These are phyloP conservation scores for Andrena bucephala DNA, from an alignment of 2,888 invertebrate species.

Conservation along the genomic window DNA sequence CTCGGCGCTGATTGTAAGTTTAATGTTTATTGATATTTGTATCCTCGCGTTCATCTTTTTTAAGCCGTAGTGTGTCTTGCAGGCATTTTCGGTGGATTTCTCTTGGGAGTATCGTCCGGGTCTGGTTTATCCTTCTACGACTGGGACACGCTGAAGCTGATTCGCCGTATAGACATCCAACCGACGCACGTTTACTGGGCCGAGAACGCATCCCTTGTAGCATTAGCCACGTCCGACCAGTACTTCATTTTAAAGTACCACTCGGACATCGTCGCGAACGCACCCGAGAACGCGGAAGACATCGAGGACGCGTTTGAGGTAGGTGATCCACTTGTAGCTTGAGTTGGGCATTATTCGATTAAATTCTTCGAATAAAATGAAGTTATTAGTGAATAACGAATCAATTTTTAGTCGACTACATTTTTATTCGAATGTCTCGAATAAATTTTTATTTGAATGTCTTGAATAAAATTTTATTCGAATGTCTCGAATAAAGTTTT, in stretches of 20 bases:
- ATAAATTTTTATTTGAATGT: no score
- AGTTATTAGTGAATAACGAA: no score
- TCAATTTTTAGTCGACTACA: no score
- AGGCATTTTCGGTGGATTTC: slow-evolving; percentile 96
- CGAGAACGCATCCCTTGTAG: slow-evolving; percentile 96
- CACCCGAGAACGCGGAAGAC: slow-evolving; percentile 91
- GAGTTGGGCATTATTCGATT: no score
- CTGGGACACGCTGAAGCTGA: slow-evolving; percentile 97
- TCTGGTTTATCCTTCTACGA: slow-evolving; percentile 97
- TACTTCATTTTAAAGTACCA: slow-evolving; percentile 97
- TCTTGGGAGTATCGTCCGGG: slow-evolving; percentile 96
- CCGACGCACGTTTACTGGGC: slow-evolving; percentile 98
- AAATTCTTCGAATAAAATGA: no score
- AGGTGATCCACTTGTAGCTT: neutral
- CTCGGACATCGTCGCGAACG: slow-evolving; percentile 91
- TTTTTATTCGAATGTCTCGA: no score
- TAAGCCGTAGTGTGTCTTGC: slow-evolving; percentile 56
- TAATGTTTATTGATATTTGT: slow-evolving; percentile 42
- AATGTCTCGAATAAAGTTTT: no score
- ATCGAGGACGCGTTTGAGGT: slow-evolving; percentile 99
- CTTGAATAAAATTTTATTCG: no score
- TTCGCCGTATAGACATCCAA: slow-evolving; percentile 98
- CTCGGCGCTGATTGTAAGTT: slow-evolving; percentile 95
- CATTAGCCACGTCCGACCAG: slow-evolving; percentile 97
- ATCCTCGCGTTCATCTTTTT: neutral